Evolutionary conservation across 2,888 invertebrate genomes (phyloP).

Genomic region (Rhaphigaster nebulosa): DNA sequence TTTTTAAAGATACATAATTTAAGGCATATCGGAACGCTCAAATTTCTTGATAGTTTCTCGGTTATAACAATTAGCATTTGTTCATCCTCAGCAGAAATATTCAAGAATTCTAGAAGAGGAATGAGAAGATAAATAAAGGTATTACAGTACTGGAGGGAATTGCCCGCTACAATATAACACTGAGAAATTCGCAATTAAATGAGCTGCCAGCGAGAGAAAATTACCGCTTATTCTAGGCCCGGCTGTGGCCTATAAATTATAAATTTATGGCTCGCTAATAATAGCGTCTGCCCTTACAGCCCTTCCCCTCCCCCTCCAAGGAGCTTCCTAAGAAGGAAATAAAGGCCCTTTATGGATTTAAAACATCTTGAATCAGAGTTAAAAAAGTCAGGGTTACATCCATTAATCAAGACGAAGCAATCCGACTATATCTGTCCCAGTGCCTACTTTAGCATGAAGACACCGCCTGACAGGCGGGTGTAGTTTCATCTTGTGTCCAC

Average conservation of each 20-base stretch:
- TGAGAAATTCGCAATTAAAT: constrained; percentile 38
- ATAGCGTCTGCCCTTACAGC: too few species aligned
- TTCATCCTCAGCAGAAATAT: not conserved
- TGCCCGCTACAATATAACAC: not conserved
- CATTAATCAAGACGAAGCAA: too few species aligned
- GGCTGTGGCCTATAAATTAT: not conserved
- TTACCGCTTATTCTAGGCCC: not conserved
- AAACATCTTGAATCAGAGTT: not conserved
- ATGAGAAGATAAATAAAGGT: not conserved
- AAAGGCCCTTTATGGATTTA: not conserved
- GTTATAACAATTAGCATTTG: not conserved
- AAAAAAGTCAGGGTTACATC: not conserved
- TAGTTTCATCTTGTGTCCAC: too few species aligned
- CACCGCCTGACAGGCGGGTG: too few species aligned
- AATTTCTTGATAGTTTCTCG: not conserved
- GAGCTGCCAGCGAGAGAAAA: not conserved
- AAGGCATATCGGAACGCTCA: too few species aligned
- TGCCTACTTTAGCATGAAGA: too few species aligned
- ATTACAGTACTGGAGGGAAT: not conserved
- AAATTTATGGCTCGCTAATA: constrained; percentile 2
- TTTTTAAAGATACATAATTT: too few species aligned
- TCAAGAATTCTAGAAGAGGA: not conserved
- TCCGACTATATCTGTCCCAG: too few species aligned
- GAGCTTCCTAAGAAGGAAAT: not conserved
- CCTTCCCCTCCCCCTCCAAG: not conserved